Evolutionary conservation across 2,888 invertebrate species (phyloP), one percentile per base, ranked within the genome.

Genomic region (Toxonevra muliebris): DNA sequence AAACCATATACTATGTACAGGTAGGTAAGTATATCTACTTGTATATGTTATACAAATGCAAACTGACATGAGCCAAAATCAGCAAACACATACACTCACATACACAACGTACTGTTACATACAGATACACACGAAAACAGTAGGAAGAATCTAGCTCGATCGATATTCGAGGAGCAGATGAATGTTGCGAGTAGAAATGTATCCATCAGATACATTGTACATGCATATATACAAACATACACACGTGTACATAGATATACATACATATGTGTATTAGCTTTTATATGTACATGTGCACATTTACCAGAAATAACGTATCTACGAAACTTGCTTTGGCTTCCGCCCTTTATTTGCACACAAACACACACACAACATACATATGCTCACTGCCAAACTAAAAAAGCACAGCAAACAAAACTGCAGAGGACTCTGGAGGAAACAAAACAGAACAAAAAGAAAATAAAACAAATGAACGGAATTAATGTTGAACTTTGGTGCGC

Each of bases 141-240:
- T 4, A 42, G 17, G 15, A 10, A 8, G 15, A 45, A 19, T 17
- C 19, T 10, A 20, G 43, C 40, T 55, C 59, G 61, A 66, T 66
- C 66, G 61, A 66, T 66, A 66, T 57, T 61, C 50, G 40, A 50
- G 55, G 42, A 45, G 30, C 52, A 59, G 65, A 65, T 61, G 60
- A 60, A 66, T 41, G 55, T 45, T 42, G 40, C 58, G 41, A 13
- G 53, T 11, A 42, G 52, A 19, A 42, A 41, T 41, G n/a, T 30
- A 42, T 17, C 17, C 53, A 53, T 15, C 19, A 53, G 15, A 53
- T 19, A 12, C 13, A 48, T 48, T 48, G 48, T 48, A 48, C 48
- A 48, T 48, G 8, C 8, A 8, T 48, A 15, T 48, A 53, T 19
- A 53, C 15, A 17, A 9, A 15, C 53, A 53, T 19, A 15, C 20